Percentiles rank a stretch among this genome's conserved stretches.
These are phyloP conservation scores for Exephanes ischioxanthus DNA, from an alignment of 2,888 invertebrate species.

Conservation along the genomic window DNA sequence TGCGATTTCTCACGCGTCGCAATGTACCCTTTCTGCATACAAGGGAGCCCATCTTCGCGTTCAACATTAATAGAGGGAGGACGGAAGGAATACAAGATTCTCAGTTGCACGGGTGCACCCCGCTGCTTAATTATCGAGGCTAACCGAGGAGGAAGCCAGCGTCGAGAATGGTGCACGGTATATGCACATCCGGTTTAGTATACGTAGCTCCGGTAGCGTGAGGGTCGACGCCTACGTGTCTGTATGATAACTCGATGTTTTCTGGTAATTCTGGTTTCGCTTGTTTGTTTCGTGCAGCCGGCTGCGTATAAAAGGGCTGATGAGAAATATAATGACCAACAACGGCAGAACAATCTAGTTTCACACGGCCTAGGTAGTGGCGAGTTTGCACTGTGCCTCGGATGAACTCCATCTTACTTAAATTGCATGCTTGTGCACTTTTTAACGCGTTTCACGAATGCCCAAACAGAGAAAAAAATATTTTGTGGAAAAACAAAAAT, in stretches of 20 bases:
- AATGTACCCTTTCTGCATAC: slow-evolving; percentile 22
- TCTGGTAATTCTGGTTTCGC: slow-evolving; percentile 3
- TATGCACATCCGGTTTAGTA: neutral
- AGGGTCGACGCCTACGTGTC: slow-evolving; percentile 4
- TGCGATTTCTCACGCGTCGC: slow-evolving; percentile 25
- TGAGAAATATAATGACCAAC: slow-evolving; percentile 18
- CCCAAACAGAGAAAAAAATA: no score
- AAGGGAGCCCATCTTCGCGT: slow-evolving; percentile 9
- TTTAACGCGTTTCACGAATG: no score
- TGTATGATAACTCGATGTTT: slow-evolving; percentile 13
- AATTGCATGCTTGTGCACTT: neutral
- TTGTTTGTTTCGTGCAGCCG: neutral
- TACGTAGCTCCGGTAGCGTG: neutral
- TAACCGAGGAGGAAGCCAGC: slow-evolving; percentile 40
- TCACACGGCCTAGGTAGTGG: neutral
- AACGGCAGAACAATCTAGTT: neutral
- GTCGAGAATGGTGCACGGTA: neutral
- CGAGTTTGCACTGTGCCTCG: neutral
- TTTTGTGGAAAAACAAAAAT: no score
- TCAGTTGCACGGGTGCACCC: slow-evolving; percentile 22
- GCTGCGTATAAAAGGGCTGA: neutral
- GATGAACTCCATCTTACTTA: neutral
- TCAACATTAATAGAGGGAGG: neutral
- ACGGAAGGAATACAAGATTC: slow-evolving; percentile 5
- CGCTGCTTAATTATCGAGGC: slow-evolving; percentile 37